phyloP scores from a whole-genome alignment of 1,140 invertebrate genomes.

The Aphis craccivora region DNA sequence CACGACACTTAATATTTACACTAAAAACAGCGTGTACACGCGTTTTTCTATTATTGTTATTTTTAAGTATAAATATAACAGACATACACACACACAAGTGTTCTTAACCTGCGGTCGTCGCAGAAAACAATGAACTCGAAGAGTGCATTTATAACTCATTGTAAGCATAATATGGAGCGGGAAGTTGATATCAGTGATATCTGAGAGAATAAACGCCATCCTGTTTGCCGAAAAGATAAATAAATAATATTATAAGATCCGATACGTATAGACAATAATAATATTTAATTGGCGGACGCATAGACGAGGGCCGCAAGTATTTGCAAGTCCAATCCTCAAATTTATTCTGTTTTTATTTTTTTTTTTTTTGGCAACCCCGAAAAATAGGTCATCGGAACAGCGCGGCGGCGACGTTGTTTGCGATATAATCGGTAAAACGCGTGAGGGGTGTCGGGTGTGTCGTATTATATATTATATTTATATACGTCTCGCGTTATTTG shows the following conservation, averaged over 20 bases:
- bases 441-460: background rate
- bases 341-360: background rate
- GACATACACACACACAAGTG: background rate
- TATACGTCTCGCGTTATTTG: background rate
- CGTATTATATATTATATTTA: background rate
- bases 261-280: background rate
- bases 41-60: background rate
- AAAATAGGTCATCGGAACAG: conserved; percentile 12
- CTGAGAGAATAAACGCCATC: background rate
- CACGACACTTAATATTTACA: conserved; percentile 16
- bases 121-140: background rate
- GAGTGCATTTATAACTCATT: background rate
- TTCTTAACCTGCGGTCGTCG: background rate
- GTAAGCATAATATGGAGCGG: background rate
- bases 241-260: background rate
- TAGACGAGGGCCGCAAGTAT: no score
- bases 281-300: background rate
- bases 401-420: background rate
- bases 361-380: background rate
- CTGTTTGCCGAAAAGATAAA: background rate
- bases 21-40: conserved; percentile 13
- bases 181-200: background rate
- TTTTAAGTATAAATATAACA: background rate
- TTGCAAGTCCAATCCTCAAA: background rate
- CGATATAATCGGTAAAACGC: background rate